Evolutionary conservation across 2,113 vertebrate genomes (phyloP).

Genomic region (Polyodon spathula): DNA sequence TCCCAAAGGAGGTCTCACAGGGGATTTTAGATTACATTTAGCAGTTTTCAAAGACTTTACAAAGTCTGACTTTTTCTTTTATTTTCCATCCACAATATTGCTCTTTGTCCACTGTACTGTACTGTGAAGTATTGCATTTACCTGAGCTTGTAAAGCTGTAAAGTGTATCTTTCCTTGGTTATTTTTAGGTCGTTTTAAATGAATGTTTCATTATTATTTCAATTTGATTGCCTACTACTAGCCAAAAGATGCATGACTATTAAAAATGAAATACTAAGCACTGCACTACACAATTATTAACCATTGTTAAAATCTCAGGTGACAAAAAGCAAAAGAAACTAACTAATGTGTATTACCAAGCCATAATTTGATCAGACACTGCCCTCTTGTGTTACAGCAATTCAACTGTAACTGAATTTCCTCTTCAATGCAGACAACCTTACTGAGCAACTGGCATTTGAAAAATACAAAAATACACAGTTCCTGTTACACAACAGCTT

Average conservation of each 20-base stretch:
- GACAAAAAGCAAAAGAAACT: not conserved
- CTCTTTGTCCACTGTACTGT: not conserved
- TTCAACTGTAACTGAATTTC: not conserved
- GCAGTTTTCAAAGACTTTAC: not conserved
- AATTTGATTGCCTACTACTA: too few relatives aligned
- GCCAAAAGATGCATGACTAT: too few relatives aligned
- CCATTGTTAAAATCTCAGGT: not conserved
- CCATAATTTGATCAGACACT: not conserved
- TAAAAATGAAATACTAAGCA: not conserved
- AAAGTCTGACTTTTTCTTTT: not conserved
- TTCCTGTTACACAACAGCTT: too few relatives aligned
- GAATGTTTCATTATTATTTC: too few relatives aligned
- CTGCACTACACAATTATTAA: not conserved
- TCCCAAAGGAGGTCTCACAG: slow-evolving; percentile 4
- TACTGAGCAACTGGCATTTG: too few relatives aligned
- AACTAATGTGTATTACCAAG: not conserved
- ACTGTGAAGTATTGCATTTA: too few relatives aligned
- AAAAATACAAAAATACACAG: too few relatives aligned
- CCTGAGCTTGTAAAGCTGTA: too few relatives aligned
- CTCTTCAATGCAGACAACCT: too few relatives aligned
- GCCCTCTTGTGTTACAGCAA: not conserved
- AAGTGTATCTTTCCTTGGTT: too few relatives aligned
- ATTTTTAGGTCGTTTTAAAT: too few relatives aligned
- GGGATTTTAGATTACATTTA: not conserved
- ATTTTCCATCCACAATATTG: not conserved